A percentile compares a stretch with the other conserved stretches of the same genome.
These are phyloP conservation scores for Cavia porcellus DNA, from an alignment of 2,113 vertebrate genomes.

Conservation along the genomic window DNA sequence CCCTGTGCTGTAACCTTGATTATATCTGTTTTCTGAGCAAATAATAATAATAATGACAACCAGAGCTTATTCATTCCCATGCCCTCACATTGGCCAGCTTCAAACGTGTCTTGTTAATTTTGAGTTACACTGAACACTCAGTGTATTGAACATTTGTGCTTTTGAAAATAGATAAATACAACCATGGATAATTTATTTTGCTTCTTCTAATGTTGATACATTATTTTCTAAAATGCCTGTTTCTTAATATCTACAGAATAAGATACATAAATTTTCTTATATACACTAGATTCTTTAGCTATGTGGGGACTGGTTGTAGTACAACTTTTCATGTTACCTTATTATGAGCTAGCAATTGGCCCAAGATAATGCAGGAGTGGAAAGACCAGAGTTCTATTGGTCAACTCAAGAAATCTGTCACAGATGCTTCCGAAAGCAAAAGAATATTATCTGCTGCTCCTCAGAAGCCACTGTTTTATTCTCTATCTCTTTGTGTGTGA, in stretches of 20 bases:
- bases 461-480: not conserved
- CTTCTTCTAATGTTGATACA: not conserved
- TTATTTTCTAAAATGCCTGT: constrained; percentile 23
- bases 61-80: not conserved
- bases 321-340: not conserved
- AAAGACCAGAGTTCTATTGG: not conserved
- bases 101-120: not conserved
- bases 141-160: not conserved
- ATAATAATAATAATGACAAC: not conserved
- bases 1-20: not conserved
- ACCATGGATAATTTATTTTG: constrained; percentile 9
- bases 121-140: not conserved
- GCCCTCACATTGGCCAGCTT: not conserved
- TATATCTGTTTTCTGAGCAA: constrained; percentile 27
- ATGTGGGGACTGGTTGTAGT: not conserved
- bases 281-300: not conserved
- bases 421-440: not conserved
- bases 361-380: not conserved
- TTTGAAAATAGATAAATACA: not conserved
- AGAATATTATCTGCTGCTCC: not conserved
- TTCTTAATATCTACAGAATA: not conserved
- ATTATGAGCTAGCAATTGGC: not conserved
- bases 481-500: not conserved
- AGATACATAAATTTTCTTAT: not conserved
- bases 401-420: not conserved